Evolutionary conservation across 2,113 vertebrate genomes (phyloP).

Genomic region (Oxyruncus cristatus): DNA sequence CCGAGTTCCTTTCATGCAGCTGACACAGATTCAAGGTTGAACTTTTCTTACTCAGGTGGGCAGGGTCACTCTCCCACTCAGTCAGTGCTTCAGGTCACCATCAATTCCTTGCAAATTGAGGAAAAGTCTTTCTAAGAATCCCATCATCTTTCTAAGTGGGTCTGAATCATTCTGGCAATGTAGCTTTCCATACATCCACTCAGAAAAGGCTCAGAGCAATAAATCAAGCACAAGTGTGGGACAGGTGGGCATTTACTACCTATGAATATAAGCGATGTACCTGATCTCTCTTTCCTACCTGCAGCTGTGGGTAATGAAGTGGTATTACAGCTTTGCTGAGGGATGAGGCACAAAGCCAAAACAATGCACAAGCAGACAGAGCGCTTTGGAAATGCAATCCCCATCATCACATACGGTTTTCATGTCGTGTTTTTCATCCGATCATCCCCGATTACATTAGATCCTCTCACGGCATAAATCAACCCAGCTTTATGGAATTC

Average conservation of each 20-base stretch:
- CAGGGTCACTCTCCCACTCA: background rate
- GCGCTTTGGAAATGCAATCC: background rate
- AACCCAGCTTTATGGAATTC: background rate
- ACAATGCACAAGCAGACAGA: background rate
- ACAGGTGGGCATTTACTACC: background rate
- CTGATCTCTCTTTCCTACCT: background rate
- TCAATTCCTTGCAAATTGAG: background rate
- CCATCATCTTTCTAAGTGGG: background rate
- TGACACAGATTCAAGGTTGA: background rate
- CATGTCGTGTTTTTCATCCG: background rate
- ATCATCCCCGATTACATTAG: background rate
- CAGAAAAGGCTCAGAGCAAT: background rate
- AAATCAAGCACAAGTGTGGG: background rate
- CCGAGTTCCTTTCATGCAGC: accelerated
- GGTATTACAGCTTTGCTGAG: background rate
- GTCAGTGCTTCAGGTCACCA: background rate
- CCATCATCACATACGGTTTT: background rate
- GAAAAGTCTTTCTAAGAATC: background rate
- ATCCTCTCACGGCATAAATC: background rate
- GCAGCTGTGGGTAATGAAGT: background rate
- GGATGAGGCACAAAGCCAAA: background rate
- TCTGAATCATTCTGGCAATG: background rate
- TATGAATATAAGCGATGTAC: background rate
- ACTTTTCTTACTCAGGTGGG: background rate
- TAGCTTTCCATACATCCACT: background rate